Evolutionary conservation across 2,888 invertebrate genomes (phyloP).

Genomic region (Dromius quadrimaculatus): DNA sequence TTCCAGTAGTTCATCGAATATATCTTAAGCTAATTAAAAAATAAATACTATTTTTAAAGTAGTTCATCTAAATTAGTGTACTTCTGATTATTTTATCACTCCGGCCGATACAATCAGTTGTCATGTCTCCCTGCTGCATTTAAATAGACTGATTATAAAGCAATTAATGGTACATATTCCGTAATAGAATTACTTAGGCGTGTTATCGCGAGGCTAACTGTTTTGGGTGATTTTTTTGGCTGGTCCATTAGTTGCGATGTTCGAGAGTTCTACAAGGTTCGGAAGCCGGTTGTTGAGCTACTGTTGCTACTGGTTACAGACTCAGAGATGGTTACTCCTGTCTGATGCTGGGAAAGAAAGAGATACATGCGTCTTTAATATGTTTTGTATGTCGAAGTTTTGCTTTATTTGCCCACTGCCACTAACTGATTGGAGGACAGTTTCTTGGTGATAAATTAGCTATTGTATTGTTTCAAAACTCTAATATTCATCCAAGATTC

Average conservation of each 20-base stretch:
- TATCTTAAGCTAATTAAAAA: slow-evolving; percentile 47
- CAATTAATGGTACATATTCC: slow-evolving; percentile 49
- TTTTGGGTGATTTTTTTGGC: slow-evolving; percentile 44
- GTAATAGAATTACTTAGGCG: slow-evolving; percentile 48
- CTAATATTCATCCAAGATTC: too few species aligned
- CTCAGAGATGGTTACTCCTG: background rate
- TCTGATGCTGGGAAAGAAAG: slow-evolving; percentile 22
- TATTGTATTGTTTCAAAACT: slow-evolving; percentile 24
- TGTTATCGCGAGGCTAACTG: slow-evolving; percentile 44
- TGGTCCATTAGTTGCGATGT: slow-evolving; percentile 45
- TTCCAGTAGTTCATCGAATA: slow-evolving; percentile 15
- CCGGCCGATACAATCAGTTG: slow-evolving; percentile 41
- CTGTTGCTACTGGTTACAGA: slow-evolving; percentile 23
- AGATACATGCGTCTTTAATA: slow-evolving; percentile 31
- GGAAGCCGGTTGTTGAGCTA: slow-evolving; percentile 1
- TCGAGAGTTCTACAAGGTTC: slow-evolving; percentile 15
- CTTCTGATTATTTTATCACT: slow-evolving; percentile 51
- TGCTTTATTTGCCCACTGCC: slow-evolving; percentile 26
- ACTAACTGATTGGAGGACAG: slow-evolving; percentile 30
- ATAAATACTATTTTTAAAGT: slow-evolving; percentile 44
- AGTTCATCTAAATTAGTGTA: slow-evolving; percentile 52
- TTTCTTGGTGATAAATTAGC: slow-evolving; percentile 30
- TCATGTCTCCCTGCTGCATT: slow-evolving; percentile 45
- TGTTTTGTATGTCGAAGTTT: slow-evolving; percentile 29
- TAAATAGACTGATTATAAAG: slow-evolving; percentile 51